Conservation (phyloP, 1,140 invertebrate genomes). For the Eciton burchellii region DNA sequence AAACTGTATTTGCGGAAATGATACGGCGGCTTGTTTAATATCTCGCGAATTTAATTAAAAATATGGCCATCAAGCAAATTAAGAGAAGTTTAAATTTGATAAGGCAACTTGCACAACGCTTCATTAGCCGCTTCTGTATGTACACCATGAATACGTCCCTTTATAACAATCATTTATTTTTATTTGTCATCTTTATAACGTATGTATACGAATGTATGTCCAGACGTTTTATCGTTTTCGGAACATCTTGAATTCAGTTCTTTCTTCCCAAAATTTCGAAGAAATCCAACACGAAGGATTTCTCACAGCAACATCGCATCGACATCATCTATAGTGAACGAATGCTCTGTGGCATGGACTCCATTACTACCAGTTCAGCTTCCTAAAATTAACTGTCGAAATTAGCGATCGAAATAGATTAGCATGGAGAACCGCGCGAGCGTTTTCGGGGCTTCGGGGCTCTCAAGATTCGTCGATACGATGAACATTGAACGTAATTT, state of each 20-base stretch:
- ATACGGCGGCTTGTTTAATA: conserved; percentile 4
- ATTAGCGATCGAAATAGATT: conserved; percentile 76
- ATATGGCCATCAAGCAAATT: not conserved
- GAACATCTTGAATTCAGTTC: conserved; percentile 21
- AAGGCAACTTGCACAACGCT: too few species aligned
- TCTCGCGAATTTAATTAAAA: conserved; percentile 9
- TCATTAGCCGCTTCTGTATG: too few species aligned
- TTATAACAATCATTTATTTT: too few species aligned
- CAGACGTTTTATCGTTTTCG: not conserved
- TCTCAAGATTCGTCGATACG: conserved; percentile 40
- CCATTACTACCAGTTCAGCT: conserved; percentile 73
- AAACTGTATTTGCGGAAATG: conserved; percentile 11
- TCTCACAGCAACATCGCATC: conserved; percentile 62
- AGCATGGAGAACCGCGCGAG: conserved; percentile 50
- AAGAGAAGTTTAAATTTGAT: too few species aligned
- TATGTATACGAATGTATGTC: too few species aligned
- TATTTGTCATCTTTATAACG: too few species aligned
- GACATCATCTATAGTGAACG: conserved; percentile 74
- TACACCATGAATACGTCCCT: too few species aligned
- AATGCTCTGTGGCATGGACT: conserved; percentile 67
- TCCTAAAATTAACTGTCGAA: conserved; percentile 75
- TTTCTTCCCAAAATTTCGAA: conserved; percentile 64
- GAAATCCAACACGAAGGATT: conserved; percentile 58
- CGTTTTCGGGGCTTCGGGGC: conserved; percentile 6
- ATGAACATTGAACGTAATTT: conserved; percentile 50